Conservation (phyloP, 64 coral and sea anemone genomes). For the Exaiptasia diaphana region DNA sequence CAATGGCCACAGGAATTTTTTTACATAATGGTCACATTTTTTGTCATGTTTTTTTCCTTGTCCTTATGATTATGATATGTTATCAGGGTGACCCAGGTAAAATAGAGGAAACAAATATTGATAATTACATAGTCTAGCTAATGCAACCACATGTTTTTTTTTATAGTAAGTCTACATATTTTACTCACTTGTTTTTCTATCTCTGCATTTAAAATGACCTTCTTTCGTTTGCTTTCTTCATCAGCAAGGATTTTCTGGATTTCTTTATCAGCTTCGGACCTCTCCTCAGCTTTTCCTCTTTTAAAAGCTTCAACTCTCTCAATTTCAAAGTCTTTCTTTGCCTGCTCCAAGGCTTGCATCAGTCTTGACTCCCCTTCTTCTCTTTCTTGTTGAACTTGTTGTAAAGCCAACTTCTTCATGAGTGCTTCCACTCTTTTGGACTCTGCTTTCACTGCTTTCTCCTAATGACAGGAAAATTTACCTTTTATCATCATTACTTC, state of each 20-base stretch:
- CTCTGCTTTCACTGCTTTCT: slow-evolving; percentile 96
- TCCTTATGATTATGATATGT: no score
- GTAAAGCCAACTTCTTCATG: slow-evolving; percentile 89
- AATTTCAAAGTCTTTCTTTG: slow-evolving; percentile 59
- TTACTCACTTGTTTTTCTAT: slow-evolving; percentile 86
- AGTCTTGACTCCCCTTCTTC: slow-evolving; percentile 74
- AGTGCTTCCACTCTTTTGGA: slow-evolving; percentile 85
- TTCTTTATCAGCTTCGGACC: slow-evolving; percentile 16
- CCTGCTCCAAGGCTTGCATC: slow-evolving; percentile 55
- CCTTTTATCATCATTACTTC: no score
- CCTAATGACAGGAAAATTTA: slow-evolving; percentile 43
- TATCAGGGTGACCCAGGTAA: no score
- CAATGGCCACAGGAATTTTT: no score
- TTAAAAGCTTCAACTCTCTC: slow-evolving; percentile 60
- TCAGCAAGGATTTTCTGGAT: slow-evolving; percentile 35
- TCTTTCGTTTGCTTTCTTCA: slow-evolving; percentile 83
- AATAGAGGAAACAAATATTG: no score
- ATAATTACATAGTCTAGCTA: no score
- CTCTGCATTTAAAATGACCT: slow-evolving; percentile 73
- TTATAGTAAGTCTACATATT: not conserved
- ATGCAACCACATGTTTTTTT: no score
- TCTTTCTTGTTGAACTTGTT: slow-evolving; percentile 85
- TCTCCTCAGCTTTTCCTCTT: slow-evolving; percentile 44
- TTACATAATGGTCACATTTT: no score
- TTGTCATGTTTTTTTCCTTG: no score